Percentiles rank a stretch among this genome's conserved stretches.
Evolutionary conservation across 2,888 invertebrate species (phyloP).

Genomic region (Nephrotoma guestfalica): DNA sequence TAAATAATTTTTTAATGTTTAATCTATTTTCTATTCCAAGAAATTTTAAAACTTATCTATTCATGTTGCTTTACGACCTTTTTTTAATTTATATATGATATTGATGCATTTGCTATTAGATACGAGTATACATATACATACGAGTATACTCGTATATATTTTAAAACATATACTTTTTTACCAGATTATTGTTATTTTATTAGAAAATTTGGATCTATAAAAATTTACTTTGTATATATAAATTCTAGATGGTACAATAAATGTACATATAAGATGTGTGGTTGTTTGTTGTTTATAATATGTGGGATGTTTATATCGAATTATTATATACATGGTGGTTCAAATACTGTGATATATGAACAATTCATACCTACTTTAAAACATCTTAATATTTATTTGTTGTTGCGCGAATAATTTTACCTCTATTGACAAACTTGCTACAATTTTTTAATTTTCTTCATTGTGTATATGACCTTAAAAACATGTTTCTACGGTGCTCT

Average conservation of each 20-base stretch:
- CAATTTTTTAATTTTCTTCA: not conserved
- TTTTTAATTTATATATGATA: not conserved
- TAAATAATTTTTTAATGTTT: not conserved
- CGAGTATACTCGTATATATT: not conserved
- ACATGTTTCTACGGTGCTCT: not conserved
- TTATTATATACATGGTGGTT: not conserved
- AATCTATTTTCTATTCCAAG: not conserved
- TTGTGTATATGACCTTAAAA: not conserved
- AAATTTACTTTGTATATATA: not conserved
- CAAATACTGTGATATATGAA: not conserved
- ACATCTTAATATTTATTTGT: not conserved
- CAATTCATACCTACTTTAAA: not conserved
- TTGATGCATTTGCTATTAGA: not conserved
- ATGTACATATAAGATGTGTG: not conserved
- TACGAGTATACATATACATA: not conserved
- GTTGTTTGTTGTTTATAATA: not conserved
- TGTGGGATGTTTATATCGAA: not conserved
- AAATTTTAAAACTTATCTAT: not conserved
- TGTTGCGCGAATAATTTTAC: not conserved
- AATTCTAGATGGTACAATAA: not conserved
- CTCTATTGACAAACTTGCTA: not conserved
- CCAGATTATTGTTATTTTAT: not conserved
- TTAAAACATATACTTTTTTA: not conserved
- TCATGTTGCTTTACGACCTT: not conserved
- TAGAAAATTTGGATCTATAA: not conserved